Percentiles rank a stretch among this genome's conserved stretches.
Evolutionary conservation across 2,797 vertebrate genomes (phyloP).

Genomic region (Garrulus glandarius): DNA sequence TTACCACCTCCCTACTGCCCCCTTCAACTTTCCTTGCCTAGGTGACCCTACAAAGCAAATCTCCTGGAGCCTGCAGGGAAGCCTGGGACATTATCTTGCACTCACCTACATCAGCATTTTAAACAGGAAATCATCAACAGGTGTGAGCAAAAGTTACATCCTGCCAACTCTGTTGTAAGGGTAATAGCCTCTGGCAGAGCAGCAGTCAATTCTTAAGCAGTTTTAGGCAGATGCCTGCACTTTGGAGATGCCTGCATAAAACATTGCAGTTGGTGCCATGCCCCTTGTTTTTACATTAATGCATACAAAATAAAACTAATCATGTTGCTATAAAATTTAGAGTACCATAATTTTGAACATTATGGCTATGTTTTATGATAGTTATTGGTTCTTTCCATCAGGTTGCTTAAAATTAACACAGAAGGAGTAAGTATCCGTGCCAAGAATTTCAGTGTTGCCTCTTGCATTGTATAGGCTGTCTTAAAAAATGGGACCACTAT

Average conservation of each 20-base stretch:
- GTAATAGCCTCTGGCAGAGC: neutral
- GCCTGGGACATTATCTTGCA: neutral
- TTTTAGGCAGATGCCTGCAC: neutral
- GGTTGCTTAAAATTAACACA: neutral
- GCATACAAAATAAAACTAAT: neutral
- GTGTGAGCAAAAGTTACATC: neutral
- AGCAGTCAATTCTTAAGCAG: neutral
- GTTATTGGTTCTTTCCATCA: neutral
- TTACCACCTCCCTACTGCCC: neutral
- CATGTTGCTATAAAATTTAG: neutral
- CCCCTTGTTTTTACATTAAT: neutral
- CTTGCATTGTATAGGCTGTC: neutral
- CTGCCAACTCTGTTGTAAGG: neutral
- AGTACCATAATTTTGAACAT: neutral
- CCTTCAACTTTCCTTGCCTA: neutral
- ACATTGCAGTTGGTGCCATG: neutral
- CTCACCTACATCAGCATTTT: neutral
- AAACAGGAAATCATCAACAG: neutral
- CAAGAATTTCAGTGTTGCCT: slow-evolving; percentile 11
- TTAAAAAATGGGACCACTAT: neutral
- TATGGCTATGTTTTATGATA: neutral
- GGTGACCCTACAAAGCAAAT: neutral
- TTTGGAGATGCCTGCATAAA: neutral
- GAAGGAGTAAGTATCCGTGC: neutral
- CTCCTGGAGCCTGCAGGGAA: neutral